phyloP scores from a whole-genome alignment of 2,888 invertebrate genomes.

The Heteromyza rotundicornis region DNA sequence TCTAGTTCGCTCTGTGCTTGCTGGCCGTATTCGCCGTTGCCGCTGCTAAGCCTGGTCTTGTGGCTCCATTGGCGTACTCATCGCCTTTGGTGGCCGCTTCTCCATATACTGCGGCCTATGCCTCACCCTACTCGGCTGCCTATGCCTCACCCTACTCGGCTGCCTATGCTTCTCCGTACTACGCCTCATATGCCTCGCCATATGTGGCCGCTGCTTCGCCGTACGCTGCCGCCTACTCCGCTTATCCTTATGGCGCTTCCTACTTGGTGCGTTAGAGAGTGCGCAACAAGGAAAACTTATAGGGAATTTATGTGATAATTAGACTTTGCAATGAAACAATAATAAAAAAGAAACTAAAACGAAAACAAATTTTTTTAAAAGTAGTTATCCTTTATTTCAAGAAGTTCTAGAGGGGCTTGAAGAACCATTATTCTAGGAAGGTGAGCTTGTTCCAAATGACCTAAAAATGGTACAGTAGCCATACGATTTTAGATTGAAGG shows the following conservation, averaged over 20 bases:
- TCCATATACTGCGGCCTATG: conserved; percentile 47
- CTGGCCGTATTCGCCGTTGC: conserved; percentile 46
- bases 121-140: conserved; percentile 46
- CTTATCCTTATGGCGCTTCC: conserved; percentile 47
- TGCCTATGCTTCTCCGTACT: conserved; percentile 54
- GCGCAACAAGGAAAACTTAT: no score
- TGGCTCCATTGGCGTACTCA: conserved; percentile 36
- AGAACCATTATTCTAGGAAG: no score
- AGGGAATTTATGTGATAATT: no score
- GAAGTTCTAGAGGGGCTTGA: background rate
- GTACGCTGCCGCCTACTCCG: conserved; percentile 56
- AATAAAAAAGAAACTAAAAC: no score
- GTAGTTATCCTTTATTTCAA: background rate
- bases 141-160: conserved; percentile 50
- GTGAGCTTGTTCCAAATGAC: no score
- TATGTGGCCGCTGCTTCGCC: conserved; percentile 57
- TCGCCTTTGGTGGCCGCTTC: conserved; percentile 47
- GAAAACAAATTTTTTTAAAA: no score
- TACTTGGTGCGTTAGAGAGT: conserved; percentile 30
- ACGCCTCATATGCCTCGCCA: conserved; percentile 59
- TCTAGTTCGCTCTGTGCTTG: conserved; percentile 47
- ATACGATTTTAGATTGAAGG: no score
- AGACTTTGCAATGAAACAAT: no score
- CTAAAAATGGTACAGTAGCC: no score
- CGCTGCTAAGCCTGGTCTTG: conserved; percentile 47